Evolutionary conservation across 2,797 vertebrate genomes (phyloP).

Genomic region (Ciconia nigra): DNA sequence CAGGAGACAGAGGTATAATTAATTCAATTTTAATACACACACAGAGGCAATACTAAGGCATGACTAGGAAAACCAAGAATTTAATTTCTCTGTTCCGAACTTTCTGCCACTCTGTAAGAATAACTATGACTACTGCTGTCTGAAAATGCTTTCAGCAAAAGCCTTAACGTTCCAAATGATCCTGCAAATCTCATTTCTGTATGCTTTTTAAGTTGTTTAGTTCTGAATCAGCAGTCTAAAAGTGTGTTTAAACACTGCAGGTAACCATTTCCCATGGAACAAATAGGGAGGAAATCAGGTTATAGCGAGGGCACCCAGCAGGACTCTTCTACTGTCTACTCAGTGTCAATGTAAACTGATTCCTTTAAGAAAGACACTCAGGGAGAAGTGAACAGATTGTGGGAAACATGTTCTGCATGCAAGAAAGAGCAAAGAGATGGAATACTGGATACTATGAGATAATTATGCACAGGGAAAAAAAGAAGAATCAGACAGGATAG

Average conservation of each 20-base stretch:
- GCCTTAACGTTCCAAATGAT: conserved; percentile 61
- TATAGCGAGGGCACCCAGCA: conserved; percentile 80
- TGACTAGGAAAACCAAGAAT: conserved; percentile 21
- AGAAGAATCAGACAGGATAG: conserved; percentile 3
- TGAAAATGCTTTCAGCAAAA: conserved; percentile 65
- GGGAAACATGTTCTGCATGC: conserved; percentile 83
- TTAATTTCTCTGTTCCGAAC: conserved; percentile 56
- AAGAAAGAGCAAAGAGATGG: conserved; percentile 71
- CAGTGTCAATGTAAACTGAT: conserved; percentile 83
- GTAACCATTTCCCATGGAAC: conserved; percentile 80
- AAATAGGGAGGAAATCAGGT: conserved; percentile 83
- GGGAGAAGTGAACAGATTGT: conserved; percentile 84
- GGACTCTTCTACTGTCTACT: conserved; percentile 78
- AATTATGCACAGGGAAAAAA: conserved; percentile 71
- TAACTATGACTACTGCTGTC: conserved; percentile 44
- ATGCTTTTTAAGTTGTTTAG: conserved; percentile 74
- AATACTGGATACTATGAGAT: conserved; percentile 76
- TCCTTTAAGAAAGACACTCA: conserved; percentile 80
- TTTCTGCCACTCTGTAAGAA: conserved; percentile 61
- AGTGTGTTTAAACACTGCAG: conserved; percentile 79
- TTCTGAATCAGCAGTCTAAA: conserved; percentile 75
- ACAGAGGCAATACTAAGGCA: conserved; percentile 3
- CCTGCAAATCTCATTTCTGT: conserved; percentile 70
- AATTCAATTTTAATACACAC: conserved; percentile 39
- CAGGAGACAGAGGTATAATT: conserved; percentile 38